Evolutionary conservation across 2,888 invertebrate species (phyloP), one percentile per base, ranked within the genome.

Genomic region (Tryphoninae sp.): DNA sequence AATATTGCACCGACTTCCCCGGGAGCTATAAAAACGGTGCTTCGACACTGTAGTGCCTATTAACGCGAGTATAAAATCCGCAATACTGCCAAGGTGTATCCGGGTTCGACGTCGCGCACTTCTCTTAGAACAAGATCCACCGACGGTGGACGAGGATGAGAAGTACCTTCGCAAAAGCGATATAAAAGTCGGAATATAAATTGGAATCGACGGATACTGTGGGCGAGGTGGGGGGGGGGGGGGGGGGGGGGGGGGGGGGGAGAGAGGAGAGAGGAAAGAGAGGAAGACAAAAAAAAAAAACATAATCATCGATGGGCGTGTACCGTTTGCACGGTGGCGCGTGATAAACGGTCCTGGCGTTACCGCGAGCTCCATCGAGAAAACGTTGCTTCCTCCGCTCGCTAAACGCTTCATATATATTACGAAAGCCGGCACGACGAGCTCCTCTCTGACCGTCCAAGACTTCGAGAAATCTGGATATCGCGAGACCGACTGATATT

Each of bases 161-260:
- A 51, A 78, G 67, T 59, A 26, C n/a, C 2, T 53, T 58, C 67
- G 69, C 51, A 73, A 64, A 49, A 22, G 62, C 67, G 82, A 79
- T 72, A 72, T 71, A 78, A 78, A 67, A 78, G 81, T 75, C 75
- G 75, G 75, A 78, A 76, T 76, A 71, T 76, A 76, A 79, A 82
- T 82, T 82, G 82, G 62, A 76, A 82, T 73, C 74, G 74, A 59
- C 81, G 61, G 23, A 16, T 49, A 6, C n/a, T 16, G 45, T 6
- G 19, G 11, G 19, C 16, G 45, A 7, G 19, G 11, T n/a, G 55
- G 8, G 22, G 19, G 51, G n/a, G n/a, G n/a, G n/a, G n/a, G n/a
- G n/a, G n/a, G n/a, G n/a, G n/a, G n/a, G n/a, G n/a, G n/a, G n/a
- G n/a, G n/a, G n/a, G n/a, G n/a, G n/a, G n/a, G n/a, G n/a, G n/a